A percentile compares a stretch with the other conserved stretches of the same genome.
Evolutionary conservation across 2,113 vertebrate species (phyloP).

Genomic region (rat (Rattus norvegicus)): DNA sequence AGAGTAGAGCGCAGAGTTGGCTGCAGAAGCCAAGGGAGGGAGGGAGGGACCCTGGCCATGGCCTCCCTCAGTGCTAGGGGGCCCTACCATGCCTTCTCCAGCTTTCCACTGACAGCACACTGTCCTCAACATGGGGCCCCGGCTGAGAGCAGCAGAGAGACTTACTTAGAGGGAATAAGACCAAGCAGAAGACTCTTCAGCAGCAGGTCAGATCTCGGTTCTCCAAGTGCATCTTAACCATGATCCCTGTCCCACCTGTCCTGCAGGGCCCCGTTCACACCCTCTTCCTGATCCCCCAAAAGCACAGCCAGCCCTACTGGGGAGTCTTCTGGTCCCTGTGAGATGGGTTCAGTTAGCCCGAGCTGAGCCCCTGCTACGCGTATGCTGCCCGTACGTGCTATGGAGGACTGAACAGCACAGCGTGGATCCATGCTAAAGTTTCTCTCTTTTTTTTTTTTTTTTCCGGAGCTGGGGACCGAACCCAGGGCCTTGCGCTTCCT

Average conservation of each 20-base stretch:
- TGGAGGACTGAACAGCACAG: neutral
- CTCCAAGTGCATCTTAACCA: neutral
- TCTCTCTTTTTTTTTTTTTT: too few relatives aligned
- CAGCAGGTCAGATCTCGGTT: constrained; percentile 14
- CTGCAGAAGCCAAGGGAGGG: accelerated
- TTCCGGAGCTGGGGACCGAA: too few relatives aligned
- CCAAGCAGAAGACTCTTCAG: neutral
- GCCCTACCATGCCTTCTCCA: neutral
- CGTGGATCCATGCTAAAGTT: neutral
- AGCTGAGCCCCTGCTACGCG: accelerated
- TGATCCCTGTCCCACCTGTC: neutral
- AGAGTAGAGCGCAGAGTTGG: neutral
- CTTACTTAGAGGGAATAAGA: neutral
- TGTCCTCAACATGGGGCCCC: neutral
- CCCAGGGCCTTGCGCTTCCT: too few relatives aligned
- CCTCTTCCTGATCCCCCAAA: neutral
- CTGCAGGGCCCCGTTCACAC: neutral
- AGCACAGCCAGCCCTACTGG: accelerated
- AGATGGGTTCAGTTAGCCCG: neutral
- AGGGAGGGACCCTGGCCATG: accelerated
- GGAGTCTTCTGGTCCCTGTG: accelerated
- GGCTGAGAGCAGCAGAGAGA: neutral
- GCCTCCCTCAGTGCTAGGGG: accelerated
- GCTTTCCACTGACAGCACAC: neutral
- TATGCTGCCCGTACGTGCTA: neutral